These are phyloP conservation scores for Anarsia innoxiella DNA, from an alignment of 2,888 invertebrate species.

Conservation along the genomic window DNA sequence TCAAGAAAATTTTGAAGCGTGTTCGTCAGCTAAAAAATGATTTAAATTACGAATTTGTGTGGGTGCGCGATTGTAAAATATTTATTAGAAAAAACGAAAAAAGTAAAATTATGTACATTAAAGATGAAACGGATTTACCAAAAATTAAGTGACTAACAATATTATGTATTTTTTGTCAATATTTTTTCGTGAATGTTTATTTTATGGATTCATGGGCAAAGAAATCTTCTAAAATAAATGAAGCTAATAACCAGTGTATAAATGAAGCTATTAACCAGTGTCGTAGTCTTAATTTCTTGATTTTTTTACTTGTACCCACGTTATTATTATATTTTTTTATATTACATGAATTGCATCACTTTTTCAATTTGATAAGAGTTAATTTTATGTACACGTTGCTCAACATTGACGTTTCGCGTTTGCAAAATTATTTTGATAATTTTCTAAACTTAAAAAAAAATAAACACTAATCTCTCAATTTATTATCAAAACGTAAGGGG, in stretches of 20 bases:
- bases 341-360: background rate
- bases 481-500: conserved; percentile 18
- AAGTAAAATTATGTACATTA: background rate
- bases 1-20: conserved; percentile 20
- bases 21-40: background rate
- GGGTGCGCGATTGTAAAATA: conserved; percentile 9
- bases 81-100: conserved; percentile 1
- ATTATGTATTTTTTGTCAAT: background rate
- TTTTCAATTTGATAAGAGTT: background rate
- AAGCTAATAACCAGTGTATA: no score
- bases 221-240: background rate
- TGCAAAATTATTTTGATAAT: background rate
- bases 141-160: conserved; percentile 4
- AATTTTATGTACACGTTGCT: background rate
- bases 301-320: background rate
- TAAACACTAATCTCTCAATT: no score
- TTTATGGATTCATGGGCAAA: background rate
- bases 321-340: background rate
- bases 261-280: background rate
- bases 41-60: background rate
- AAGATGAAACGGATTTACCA: background rate
- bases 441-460: no score
- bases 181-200: background rate
- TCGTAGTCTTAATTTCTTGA: background rate
- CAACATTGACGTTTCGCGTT: background rate